Evolutionary conservation across 2,113 vertebrate genomes (phyloP), one percentile per base, ranked within the genome.

Genomic region (Reinhardtius hippoglossoides): DNA sequence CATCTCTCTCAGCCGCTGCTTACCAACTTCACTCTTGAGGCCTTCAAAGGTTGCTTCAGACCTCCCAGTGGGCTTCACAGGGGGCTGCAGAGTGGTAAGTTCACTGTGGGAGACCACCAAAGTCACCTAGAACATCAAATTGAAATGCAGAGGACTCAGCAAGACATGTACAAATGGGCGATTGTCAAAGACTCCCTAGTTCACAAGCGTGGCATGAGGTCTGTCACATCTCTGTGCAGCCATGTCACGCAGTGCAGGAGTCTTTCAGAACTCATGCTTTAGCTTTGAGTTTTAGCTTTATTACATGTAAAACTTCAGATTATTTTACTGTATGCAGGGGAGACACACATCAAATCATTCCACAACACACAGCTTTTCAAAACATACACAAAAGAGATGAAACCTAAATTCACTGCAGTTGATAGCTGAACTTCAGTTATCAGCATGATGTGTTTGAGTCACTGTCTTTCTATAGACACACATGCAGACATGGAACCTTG

Each of bases 1-100:
- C 94, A 94, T 95, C 67, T 86, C 84, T 77, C 70, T 84, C 23
- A 31, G 57, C 60, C 57, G 48, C 71, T 3, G 23, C 72, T 9
- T 72, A 77, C 60, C 74, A 55, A 5, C 35, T 56, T 77, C 67
- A 74, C 60, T 63, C 56, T 76, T 20, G 24, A 58, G 66, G 71
- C 23, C 65, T 77, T 84, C 48, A 73, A 46, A 63, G 58, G 60
- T 44, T 65, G 61, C 64, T 8, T 2, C 46, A 40, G 72, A 76
- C 24, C 65, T 71, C 71, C 71, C 40, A 21, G 63, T 60, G 72
- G 67, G 54, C 42, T 73, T 83, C 64, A 27, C 64, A 56, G 16
- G 56, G 42, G 52, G 23, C 14, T 56, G 63, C 48, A 54, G 70
- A 50, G 66, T 23, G 55, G 15, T n/a, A 24, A 13, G 58, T 74